phyloP scores from a whole-genome alignment of 2,797 vertebrate genomes.

The Centropyge bicolor region DNA sequence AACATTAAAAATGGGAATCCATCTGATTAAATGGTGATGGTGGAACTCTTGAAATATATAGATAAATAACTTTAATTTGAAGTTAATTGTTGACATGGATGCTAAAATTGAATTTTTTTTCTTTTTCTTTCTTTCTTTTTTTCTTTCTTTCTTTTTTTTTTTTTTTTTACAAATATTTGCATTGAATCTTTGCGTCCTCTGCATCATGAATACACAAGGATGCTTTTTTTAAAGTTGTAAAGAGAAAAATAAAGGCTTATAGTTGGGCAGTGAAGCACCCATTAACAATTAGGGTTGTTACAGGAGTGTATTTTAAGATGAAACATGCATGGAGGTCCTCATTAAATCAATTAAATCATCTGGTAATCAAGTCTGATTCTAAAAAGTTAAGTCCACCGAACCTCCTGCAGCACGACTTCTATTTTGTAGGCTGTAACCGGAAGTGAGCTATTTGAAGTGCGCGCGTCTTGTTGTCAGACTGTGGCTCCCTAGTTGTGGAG shows the following conservation, averaged over 20 bases:
- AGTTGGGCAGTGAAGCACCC: neutral
- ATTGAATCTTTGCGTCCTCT: neutral
- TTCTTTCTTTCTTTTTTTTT: no score
- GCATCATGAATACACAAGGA: neutral
- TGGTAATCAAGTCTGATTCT: no score
- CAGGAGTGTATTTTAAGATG: no score
- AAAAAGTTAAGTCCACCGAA: neutral
- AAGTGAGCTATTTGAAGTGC: fast-evolving
- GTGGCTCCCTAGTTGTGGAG: constrained; percentile 37
- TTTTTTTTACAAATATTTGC: neutral
- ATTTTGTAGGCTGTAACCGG: constrained; percentile 44
- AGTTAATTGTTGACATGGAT: neutral
- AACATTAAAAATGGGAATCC: neutral
- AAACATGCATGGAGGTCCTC: neutral
- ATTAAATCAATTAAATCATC: neutral
- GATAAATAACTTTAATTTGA: no score
- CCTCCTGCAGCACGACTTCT: constrained; percentile 9
- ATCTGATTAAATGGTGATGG: neutral
- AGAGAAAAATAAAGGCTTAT: neutral
- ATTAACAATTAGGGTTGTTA: no score
- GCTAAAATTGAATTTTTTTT: neutral
- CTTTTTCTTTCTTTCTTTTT: no score
- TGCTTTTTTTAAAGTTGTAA: neutral
- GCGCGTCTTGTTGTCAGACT: neutral
- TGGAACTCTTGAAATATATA: neutral